Conservation (phyloP, 2,113 vertebrate species). For the human (Homo sapiens) region DNA sequence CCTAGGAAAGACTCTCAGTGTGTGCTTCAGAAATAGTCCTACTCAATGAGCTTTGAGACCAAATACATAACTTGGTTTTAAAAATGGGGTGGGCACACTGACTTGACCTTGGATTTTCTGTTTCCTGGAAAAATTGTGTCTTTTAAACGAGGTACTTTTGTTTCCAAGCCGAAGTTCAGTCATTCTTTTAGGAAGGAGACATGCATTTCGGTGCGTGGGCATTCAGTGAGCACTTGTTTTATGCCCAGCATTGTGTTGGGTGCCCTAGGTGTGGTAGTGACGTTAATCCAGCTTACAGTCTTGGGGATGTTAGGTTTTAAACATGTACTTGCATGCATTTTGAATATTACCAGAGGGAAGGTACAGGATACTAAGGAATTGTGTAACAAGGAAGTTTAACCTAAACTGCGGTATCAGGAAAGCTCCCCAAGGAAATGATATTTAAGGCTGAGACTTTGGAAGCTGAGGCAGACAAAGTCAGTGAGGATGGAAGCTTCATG, state of each 20-base stretch:
- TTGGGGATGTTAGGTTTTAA: neutral
- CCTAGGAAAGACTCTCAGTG: constrained; percentile 10
- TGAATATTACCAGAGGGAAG: neutral
- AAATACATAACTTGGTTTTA: neutral
- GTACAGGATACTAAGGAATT: neutral
- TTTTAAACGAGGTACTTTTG: neutral
- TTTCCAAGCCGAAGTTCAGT: neutral
- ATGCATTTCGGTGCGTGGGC: rapidly evolving
- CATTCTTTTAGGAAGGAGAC: neutral
- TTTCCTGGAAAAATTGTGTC: neutral
- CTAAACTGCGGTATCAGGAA: neutral
- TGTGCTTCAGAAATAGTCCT: neutral
- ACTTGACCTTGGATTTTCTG: constrained; percentile 26
- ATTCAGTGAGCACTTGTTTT: neutral
- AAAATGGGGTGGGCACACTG: neutral
- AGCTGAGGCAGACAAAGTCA: neutral
- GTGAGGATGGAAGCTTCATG: neutral
- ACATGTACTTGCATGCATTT: neutral
- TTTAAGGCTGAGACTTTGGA: neutral
- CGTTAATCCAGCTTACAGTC: neutral
- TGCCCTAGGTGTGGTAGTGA: neutral
- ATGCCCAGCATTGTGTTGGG: neutral
- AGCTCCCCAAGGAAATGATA: neutral
- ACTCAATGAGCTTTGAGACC: neutral
- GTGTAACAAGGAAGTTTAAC: neutral